phyloP scores from a whole-genome alignment of 2,888 invertebrate species.

The Coenonympha arcania region DNA sequence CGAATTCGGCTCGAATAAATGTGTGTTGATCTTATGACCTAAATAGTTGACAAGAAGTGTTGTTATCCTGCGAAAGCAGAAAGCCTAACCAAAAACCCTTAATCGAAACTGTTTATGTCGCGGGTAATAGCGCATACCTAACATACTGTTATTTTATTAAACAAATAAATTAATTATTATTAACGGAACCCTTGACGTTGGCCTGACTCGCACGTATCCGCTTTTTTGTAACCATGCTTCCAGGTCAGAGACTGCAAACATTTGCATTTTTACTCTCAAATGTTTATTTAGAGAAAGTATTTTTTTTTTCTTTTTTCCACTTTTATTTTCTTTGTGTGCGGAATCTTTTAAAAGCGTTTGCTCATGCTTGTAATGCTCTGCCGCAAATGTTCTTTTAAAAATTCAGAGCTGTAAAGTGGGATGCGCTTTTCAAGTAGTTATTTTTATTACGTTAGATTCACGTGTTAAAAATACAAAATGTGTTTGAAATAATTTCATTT shows the following conservation, averaged over 20 bases:
- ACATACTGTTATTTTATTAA: too few relatives aligned
- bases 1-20: too few relatives aligned
- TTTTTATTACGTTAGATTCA: slow-evolving; percentile 3
- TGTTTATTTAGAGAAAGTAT: slow-evolving; percentile 27
- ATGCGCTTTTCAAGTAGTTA: slow-evolving; percentile 2
- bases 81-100: too few relatives aligned
- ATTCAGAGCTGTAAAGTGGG: slow-evolving; percentile 10
- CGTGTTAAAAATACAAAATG: too few relatives aligned
- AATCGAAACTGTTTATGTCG: too few relatives aligned
- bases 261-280: slow-evolving; percentile 20
- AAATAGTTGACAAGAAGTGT: too few relatives aligned
- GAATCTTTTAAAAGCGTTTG: slow-evolving; percentile 9
- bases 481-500: too few relatives aligned
- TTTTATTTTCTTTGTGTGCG: slow-evolving; percentile 10
- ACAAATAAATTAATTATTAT: too few relatives aligned
- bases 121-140: too few relatives aligned
- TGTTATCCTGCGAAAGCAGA: too few relatives aligned
- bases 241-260: slow-evolving; percentile 23
- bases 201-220: background rate
- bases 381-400: slow-evolving; percentile 13
- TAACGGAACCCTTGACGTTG: background rate
- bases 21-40: too few relatives aligned
- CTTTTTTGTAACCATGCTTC: slow-evolving; percentile 19
- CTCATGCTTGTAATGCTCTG: slow-evolving; percentile 7
- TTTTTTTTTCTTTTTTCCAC: slow-evolving; percentile 11